Percentiles rank a stretch among this genome's conserved stretches.
Evolutionary conservation across 2,113 vertebrate species (phyloP).

Genomic region (Bubalus kerabau): DNA sequence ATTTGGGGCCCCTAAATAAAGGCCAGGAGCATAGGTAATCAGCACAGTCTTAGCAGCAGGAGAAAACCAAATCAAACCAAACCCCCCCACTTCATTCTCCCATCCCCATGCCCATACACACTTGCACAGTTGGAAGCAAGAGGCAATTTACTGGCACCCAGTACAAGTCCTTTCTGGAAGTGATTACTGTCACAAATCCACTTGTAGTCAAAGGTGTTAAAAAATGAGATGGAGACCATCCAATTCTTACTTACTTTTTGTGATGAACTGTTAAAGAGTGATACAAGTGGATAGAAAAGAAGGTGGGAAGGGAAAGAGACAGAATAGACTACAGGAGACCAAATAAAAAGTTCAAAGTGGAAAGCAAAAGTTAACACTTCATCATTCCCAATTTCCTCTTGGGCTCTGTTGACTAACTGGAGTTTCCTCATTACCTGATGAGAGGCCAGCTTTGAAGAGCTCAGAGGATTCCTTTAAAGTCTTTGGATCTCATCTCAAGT

Average conservation of each 20-base stretch:
- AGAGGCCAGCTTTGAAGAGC: conserved; percentile 27
- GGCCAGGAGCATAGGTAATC: not conserved
- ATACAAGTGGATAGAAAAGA: not conserved
- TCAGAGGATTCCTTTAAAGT: conserved; percentile 36
- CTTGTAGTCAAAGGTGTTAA: conserved; percentile 64
- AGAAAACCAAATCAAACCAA: not conserved
- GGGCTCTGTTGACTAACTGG: conserved; percentile 17
- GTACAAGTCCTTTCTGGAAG: conserved; percentile 75
- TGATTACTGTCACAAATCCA: conserved; percentile 67
- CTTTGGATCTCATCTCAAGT: conserved; percentile 14
- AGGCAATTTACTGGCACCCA: not conserved
- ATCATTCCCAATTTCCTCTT: conserved; percentile 55
- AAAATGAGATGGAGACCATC: conserved; percentile 66
- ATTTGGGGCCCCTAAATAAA: not conserved
- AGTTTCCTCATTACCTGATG: conserved; percentile 33
- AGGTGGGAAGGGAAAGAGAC: not conserved
- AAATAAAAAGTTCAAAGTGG: conserved; percentile 68
- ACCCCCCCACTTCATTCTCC: not conserved
- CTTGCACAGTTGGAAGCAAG: not conserved
- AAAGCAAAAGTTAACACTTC: conserved; percentile 69
- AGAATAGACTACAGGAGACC: conserved; percentile 61
- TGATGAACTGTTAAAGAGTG: conserved; percentile 69
- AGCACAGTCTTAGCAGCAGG: not conserved
- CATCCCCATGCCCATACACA: not conserved
- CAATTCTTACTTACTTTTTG: conserved; percentile 71